Evolutionary conservation across 2,888 invertebrate genomes (phyloP), one percentile per base, ranked within the genome.

Genomic region (Allacma fusca): DNA sequence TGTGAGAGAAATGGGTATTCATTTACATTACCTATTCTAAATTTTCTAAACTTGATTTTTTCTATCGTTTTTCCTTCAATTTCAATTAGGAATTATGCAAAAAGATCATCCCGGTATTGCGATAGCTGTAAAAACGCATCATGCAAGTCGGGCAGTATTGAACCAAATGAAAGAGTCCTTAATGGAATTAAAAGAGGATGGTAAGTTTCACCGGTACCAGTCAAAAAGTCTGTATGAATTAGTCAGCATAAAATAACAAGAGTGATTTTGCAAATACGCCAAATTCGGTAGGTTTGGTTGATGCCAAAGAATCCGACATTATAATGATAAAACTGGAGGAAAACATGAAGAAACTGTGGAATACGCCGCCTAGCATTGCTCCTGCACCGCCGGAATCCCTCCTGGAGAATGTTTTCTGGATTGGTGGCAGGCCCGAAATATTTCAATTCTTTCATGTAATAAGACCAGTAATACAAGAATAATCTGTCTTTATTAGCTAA

Each of bases 61-160:
- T n/a, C n/a, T n/a, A n/a, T n/a, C n/a, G n/a, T n/a, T n/a, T 62
- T 16, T 50, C 16, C 2, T 50, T 50, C 2, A 50, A 12, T 4
- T n/a, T n/a, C n/a, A n/a, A n/a, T 73, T 23, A 79, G 83, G 80
- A 1, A 80, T 90, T 26, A 85, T 91, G 0, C 90, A 91, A 83
- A 87, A 89, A 0, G 88, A 90, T 74, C 86, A 89, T 0, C 90
- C 90, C 0, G 89, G 89, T 88, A 90, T 91, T 0, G 91, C 91
- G 0, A 89, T 91, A 70, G 90, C 91, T 0, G 90, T 91, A 71
- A 91, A 91, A 85, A 91, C 91, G 0, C 86, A 89, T 5, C 91
- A 91, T 82, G 91, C 91, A 0, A 89, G 89, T 65, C 88, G 91
- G 0, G 88, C 89, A 16, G 90, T 91, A 0, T 87, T 91, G 0